These are phyloP conservation scores for Chaetodon trifasciatus DNA, from an alignment of 2,797 vertebrate genomes.

Conservation along the genomic window DNA sequence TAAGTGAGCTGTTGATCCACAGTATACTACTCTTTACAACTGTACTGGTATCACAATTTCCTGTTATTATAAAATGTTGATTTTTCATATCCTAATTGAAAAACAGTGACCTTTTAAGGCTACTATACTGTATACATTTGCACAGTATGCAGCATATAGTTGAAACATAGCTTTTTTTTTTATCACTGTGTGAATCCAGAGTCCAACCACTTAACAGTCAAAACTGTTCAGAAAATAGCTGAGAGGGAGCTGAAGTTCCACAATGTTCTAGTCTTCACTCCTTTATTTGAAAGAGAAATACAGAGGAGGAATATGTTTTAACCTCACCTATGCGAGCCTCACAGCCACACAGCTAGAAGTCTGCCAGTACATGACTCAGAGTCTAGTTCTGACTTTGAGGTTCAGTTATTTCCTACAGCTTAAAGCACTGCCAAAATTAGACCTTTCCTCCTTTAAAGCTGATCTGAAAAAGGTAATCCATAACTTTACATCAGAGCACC, in stretches of 20 bases:
- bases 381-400: constrained; percentile 15
- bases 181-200: background rate
- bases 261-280: background rate
- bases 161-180: background rate
- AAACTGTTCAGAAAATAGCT: constrained; percentile 1
- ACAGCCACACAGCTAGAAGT: constrained; percentile 6
- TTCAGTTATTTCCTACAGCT: constrained; percentile 31
- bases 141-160: too few relatives aligned
- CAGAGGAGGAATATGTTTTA: constrained; percentile 7
- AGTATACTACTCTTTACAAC: background rate
- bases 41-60: too few relatives aligned
- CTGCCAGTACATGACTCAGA: constrained; percentile 17
- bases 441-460: constrained; percentile 16
- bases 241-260: constrained; percentile 4
- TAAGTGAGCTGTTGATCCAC: background rate
- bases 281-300: constrained; percentile 7
- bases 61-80: too few relatives aligned
- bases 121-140: background rate
- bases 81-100: background rate
- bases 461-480: constrained; percentile 24
- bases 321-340: constrained; percentile 15
- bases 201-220: background rate
- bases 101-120: background rate
- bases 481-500: constrained; percentile 11
- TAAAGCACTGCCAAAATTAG: constrained; percentile 24